Evolutionary conservation across 2,113 vertebrate species (phyloP).

Genomic region (Micronycteris hirsuta): DNA sequence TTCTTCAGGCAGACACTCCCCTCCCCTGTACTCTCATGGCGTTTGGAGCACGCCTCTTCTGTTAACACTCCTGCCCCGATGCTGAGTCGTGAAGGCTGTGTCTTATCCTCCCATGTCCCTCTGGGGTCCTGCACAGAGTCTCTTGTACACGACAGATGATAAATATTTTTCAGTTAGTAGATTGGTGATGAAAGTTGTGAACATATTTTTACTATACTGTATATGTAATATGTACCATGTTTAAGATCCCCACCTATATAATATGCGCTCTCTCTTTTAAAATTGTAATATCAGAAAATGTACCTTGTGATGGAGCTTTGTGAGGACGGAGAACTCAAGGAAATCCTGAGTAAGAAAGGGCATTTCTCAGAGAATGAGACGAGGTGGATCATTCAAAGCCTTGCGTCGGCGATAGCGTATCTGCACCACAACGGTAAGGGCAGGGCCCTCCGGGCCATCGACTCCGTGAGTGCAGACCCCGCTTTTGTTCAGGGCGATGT

Average conservation of each 20-base stretch:
- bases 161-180: neutral
- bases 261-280: slow-evolving; percentile 40
- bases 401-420: slow-evolving; percentile 84
- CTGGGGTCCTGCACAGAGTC: neutral
- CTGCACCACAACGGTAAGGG: slow-evolving; percentile 87
- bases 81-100: neutral
- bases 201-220: neutral
- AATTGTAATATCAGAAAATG: slow-evolving; percentile 79
- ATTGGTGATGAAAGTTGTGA: neutral
- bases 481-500: slow-evolving; percentile 6
- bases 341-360: slow-evolving; percentile 81
- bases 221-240: neutral
- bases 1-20: neutral
- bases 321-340: slow-evolving; percentile 87
- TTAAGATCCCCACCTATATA: neutral
- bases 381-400: slow-evolving; percentile 84
- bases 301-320: slow-evolving; percentile 90
- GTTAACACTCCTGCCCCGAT: neutral
- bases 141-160: neutral
- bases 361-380: slow-evolving; percentile 88
- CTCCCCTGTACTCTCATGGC: neutral
- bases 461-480: neutral
- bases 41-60: neutral
- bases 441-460: neutral
- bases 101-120: neutral